Conservation (phyloP, 2,888 invertebrate species). For the Acrobasis consociella region DNA sequence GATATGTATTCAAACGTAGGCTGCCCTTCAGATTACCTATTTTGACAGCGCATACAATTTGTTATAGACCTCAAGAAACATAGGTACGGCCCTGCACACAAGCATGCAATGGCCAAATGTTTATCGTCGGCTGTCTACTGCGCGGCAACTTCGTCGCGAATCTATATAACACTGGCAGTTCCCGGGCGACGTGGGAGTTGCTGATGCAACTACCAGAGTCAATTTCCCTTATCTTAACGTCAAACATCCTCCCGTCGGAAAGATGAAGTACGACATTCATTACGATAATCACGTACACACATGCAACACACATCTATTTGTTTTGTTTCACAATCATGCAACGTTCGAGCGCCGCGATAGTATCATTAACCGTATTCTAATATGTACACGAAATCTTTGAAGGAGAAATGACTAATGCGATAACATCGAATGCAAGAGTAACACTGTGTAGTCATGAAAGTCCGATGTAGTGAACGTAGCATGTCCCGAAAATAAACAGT, state of each 20-base stretch:
- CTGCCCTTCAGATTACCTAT: background rate
- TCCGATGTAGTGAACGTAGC: constrained; percentile 61
- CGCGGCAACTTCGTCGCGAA: constrained; percentile 35
- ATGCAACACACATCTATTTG: constrained; percentile 81
- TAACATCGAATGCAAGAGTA: constrained; percentile 70
- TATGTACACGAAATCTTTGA: constrained; percentile 65
- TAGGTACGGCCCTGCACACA: constrained; percentile 32
- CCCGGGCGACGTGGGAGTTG: constrained; percentile 69
- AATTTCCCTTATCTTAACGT: constrained; percentile 77
- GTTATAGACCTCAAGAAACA: constrained; percentile 5
- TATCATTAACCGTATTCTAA: constrained; percentile 48
- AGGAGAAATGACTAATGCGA: constrained; percentile 59
- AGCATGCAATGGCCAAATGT: constrained; percentile 35
- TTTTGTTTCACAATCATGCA: constrained; percentile 78
- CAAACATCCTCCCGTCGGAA: constrained; percentile 73
- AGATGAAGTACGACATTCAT: constrained; percentile 81
- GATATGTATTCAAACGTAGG: background rate
- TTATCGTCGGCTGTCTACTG: constrained; percentile 42
- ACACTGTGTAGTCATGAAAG: constrained; percentile 63
- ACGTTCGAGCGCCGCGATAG: constrained; percentile 52
- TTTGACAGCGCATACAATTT: background rate
- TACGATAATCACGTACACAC: constrained; percentile 73
- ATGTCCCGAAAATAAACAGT: constrained; percentile 52
- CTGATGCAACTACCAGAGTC: constrained; percentile 74
- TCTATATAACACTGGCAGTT: constrained; percentile 73